Base-by-base conservation (phyloP, 1,140 invertebrate species). In the Stegodyphus dumicola region DNA sequence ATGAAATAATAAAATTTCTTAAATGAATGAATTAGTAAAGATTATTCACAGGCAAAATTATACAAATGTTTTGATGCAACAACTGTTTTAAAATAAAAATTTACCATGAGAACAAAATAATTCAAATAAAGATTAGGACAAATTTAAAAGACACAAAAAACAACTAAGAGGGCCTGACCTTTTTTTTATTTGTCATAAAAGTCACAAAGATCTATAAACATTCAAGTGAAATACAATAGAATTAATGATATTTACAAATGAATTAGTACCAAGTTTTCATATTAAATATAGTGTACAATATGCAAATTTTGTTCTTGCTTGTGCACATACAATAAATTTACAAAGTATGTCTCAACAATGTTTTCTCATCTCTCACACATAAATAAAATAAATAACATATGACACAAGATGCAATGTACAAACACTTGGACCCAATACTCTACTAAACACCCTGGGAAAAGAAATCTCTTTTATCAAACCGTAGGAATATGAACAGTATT, bases 201-300 rank as follows among this genome's bases (percentile, higher is more conserved):
- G 84, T 86, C 84, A 86, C 84, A 86, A 69, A 77, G 75, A 86
- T 49, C 84, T 86, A 86, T 86, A 86, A 86, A 86, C 84, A 86
- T 86, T 78, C 84, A 86, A 70, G 60, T 86, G 56, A 77, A 77
- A 73, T 86, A 86, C 84, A 86, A 60, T 71, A 78, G 18, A 70
- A 56, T 70, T 33, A 5, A 78, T 78, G 76, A 17, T 86, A 86
- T 86, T 51, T 78, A 86, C 84, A 86, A 53, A 86, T 86, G 84
- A 77, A 11, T 60, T 77, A 76, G 81, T 76, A 85, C 74, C 81
- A 85, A 77, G 73, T 17, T 65, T 85, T n/a, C 6, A 51, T 85
- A 60, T 70, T 69, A 33, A 54, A 76, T 75, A 60, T 56, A 65
- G 71, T 75, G 66, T 83, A 83, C 70, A 75, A 83, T 49, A 15